These are phyloP conservation scores for Hystrix brachyura DNA, from an alignment of 2,113 vertebrate species.

Conservation along the genomic window DNA sequence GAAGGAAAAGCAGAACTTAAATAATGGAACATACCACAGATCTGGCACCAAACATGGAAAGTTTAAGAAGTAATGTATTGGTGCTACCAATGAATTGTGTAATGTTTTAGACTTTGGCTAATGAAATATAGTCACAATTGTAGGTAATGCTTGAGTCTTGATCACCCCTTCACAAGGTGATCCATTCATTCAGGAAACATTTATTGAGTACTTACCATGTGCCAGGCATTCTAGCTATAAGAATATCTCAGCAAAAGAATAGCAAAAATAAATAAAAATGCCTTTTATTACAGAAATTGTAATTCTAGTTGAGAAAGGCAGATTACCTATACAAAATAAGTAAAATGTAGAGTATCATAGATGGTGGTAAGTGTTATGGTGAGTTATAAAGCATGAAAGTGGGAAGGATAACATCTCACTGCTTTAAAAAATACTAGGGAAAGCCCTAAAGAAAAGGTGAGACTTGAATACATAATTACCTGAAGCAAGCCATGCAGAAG, in stretches of 20 bases:
- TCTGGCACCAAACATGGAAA: slow-evolving; percentile 16
- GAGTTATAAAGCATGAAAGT: slow-evolving; percentile 13
- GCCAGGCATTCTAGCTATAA: slow-evolving; percentile 10
- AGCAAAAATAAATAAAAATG: slow-evolving; percentile 32
- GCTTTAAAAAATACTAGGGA: slow-evolving; percentile 5
- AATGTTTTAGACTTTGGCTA: slow-evolving; percentile 10
- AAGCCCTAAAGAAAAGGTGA: background rate
- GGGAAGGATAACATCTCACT: background rate
- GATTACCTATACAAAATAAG: background rate
- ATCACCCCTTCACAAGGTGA: background rate
- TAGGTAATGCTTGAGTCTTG: background rate
- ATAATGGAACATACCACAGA: background rate
- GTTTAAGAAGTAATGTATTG: slow-evolving; percentile 12
- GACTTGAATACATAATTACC: slow-evolving; percentile 8
- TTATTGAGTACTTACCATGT: background rate
- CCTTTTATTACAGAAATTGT: background rate
- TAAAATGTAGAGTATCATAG: background rate
- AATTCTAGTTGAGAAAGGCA: slow-evolving; percentile 39
- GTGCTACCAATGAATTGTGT: background rate
- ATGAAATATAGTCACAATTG: background rate
- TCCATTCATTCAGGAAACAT: background rate
- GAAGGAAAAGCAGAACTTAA: slow-evolving; percentile 13
- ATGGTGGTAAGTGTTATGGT: background rate
- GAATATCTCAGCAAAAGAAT: background rate
- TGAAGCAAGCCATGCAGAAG: slow-evolving; percentile 34